These are phyloP conservation scores for Columbina picui DNA, from an alignment of 2,113 vertebrate genomes.

Conservation along the genomic window DNA sequence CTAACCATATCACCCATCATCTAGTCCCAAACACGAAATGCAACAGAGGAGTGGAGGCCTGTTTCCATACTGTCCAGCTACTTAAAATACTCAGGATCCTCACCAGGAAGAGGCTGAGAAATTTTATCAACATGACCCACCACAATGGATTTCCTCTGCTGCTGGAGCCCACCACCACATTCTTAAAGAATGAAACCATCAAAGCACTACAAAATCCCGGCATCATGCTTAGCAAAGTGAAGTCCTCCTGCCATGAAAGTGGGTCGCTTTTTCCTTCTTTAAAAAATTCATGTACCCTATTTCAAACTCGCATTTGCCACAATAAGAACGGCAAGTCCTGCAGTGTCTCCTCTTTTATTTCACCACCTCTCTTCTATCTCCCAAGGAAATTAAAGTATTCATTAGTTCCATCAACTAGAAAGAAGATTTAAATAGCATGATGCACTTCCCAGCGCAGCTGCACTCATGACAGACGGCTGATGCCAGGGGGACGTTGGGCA, in stretches of 20 bases:
- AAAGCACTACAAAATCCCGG: background rate
- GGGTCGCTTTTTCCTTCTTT: background rate
- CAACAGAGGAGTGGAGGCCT: background rate
- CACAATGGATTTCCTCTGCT: background rate
- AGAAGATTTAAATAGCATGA: background rate
- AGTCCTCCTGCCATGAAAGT: background rate
- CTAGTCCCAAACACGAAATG: background rate
- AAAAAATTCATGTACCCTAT: background rate
- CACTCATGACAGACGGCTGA: background rate
- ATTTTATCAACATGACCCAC: background rate
- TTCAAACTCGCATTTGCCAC: background rate
- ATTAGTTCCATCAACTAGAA: background rate
- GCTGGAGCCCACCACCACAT: accelerated
- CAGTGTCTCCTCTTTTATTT: background rate
- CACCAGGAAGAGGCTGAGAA: background rate
- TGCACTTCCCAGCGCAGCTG: background rate
- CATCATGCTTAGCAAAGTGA: background rate
- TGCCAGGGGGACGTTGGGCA: background rate
- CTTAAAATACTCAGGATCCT: background rate
- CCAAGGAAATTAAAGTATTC: background rate
- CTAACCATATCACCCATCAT: accelerated
- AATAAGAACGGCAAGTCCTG: background rate
- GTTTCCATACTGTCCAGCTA: background rate
- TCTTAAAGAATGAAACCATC: background rate
- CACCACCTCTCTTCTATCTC: background rate